A percentile compares a stretch with the other conserved stretches of the same genome.
These are phyloP conservation scores for Anastrepha obliqua DNA, from an alignment of 1,140 invertebrate species.

Conservation along the genomic window DNA sequence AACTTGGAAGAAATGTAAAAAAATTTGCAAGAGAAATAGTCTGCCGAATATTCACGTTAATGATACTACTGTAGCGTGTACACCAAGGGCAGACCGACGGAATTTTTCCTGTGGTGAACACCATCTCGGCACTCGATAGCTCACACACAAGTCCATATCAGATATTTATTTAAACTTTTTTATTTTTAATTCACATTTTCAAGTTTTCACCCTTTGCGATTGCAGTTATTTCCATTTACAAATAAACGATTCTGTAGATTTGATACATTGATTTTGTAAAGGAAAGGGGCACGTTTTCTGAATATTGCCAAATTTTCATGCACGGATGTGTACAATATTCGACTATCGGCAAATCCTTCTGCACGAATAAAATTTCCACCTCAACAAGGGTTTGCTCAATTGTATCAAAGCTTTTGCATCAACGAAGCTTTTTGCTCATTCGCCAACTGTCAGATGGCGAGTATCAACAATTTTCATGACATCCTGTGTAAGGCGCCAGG, in stretches of 20 bases:
- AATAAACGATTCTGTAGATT: not conserved
- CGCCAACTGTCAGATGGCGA: constrained; percentile 56
- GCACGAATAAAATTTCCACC: constrained; percentile 47
- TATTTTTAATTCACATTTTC: constrained; percentile 30
- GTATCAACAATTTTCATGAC: constrained; percentile 14
- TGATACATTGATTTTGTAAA: not conserved
- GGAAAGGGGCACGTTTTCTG: constrained; percentile 11
- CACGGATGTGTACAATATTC: constrained; percentile 19
- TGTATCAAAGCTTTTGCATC: constrained; percentile 20
- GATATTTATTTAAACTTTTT: not conserved
- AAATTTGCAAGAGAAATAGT: not conserved
- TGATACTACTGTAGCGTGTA: not conserved
- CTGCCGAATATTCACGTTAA: not conserved
- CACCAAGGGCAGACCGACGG: constrained; percentile 26
- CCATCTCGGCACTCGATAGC: not conserved
- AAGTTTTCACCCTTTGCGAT: not conserved
- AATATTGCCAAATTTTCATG: constrained; percentile 45
- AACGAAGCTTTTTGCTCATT: not conserved
- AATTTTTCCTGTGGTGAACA: constrained; percentile 39
- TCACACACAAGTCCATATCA: not conserved
- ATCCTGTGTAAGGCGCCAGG: not conserved
- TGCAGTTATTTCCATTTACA: not conserved
- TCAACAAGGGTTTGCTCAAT: constrained; percentile 25
- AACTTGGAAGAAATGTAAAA: not conserved
- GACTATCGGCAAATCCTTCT: constrained; percentile 27